Percentiles rank a stretch among this genome's conserved stretches.
phyloP scores from a whole-genome alignment of 2,797 vertebrate genomes.

The Alectoris magna region DNA sequence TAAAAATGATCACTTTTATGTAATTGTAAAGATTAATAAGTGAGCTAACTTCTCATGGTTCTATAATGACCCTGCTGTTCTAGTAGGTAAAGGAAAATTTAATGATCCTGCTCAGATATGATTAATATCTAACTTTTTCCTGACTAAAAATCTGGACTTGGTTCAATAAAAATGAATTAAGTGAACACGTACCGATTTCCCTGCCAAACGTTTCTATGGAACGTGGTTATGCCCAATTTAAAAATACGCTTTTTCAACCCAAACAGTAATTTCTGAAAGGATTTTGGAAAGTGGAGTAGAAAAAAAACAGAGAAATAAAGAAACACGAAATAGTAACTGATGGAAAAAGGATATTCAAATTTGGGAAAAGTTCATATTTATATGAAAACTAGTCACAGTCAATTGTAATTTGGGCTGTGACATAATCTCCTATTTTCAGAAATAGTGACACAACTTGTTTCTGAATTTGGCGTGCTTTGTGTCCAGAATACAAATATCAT shows the following conservation, averaged over 20 bases:
- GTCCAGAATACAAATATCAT: background rate
- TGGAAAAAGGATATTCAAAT: slow-evolving; percentile 51
- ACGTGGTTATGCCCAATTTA: slow-evolving; percentile 71
- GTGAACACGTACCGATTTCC: slow-evolving; percentile 70
- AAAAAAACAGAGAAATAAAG: slow-evolving; percentile 63
- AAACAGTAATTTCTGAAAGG: slow-evolving; percentile 66
- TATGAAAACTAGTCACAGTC: background rate
- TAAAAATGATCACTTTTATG: slow-evolving; percentile 77
- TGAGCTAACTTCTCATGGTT: slow-evolving; percentile 76
- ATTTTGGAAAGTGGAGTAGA: slow-evolving; percentile 61
- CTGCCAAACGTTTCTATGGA: slow-evolving; percentile 72
- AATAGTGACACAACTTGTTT: slow-evolving; percentile 30
- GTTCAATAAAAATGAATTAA: slow-evolving; percentile 81
- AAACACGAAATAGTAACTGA: slow-evolving; percentile 58
- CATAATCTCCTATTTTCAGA: slow-evolving; percentile 14
- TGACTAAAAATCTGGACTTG: slow-evolving; percentile 75
- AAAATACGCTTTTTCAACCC: slow-evolving; percentile 72
- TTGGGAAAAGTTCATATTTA: background rate
- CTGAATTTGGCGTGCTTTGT: slow-evolving; percentile 6
- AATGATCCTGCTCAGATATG: slow-evolving; percentile 75
- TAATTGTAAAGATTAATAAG: slow-evolving; percentile 77
- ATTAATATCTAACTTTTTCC: slow-evolving; percentile 78
- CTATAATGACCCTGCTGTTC: slow-evolving; percentile 71
- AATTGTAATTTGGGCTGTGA: slow-evolving; percentile 27
- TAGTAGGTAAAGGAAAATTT: slow-evolving; percentile 77